Conservation (phyloP, 2,888 invertebrate genomes). For the Acrocyrtus sp. region DNA sequence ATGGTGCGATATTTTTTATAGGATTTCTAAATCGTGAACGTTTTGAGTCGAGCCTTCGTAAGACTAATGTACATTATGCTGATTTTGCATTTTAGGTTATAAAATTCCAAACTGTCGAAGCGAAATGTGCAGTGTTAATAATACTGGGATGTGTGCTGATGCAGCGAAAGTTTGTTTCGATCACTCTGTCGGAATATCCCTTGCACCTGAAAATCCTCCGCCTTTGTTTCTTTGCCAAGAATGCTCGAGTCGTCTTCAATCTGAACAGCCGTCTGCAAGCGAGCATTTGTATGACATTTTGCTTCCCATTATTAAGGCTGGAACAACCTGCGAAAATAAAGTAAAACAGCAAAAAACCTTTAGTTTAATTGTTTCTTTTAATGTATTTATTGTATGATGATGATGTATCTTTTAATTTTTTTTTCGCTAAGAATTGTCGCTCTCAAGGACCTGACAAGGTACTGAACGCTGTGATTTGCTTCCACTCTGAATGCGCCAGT, state of each 20-base stretch:
- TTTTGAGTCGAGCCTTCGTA: too few relatives aligned
- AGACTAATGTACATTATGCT: too few relatives aligned
- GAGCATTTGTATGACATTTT: slow-evolving; percentile 87
- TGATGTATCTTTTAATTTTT: slow-evolving; percentile 62
- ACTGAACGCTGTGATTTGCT: slow-evolving; percentile 48
- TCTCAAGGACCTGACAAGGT: slow-evolving; percentile 68
- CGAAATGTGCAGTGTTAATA: slow-evolving; percentile 78
- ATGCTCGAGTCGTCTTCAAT: slow-evolving; percentile 88
- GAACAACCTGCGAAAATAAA: slow-evolving; percentile 96
- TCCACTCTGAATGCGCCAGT: slow-evolving; percentile 85
- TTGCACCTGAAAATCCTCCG: slow-evolving; percentile 81
- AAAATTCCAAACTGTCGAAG: slow-evolving; percentile 79
- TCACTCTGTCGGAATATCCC: slow-evolving; percentile 88
- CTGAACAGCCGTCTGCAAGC: slow-evolving; percentile 83
- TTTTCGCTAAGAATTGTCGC: slow-evolving; percentile 94
- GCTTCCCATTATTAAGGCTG: slow-evolving; percentile 88
- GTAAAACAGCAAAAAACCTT: too few relatives aligned
- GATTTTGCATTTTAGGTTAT: slow-evolving; percentile 67
- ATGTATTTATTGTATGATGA: background rate
- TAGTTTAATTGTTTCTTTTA: too few relatives aligned
- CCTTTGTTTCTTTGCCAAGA: slow-evolving; percentile 96
- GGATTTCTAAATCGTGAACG: too few relatives aligned
- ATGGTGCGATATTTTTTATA: slow-evolving; percentile 73
- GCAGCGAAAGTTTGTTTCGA: slow-evolving; percentile 95
- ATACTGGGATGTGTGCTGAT: slow-evolving; percentile 85